Conservation (phyloP, 2,113 vertebrate genomes). For the Erpornis zantholeuca region DNA sequence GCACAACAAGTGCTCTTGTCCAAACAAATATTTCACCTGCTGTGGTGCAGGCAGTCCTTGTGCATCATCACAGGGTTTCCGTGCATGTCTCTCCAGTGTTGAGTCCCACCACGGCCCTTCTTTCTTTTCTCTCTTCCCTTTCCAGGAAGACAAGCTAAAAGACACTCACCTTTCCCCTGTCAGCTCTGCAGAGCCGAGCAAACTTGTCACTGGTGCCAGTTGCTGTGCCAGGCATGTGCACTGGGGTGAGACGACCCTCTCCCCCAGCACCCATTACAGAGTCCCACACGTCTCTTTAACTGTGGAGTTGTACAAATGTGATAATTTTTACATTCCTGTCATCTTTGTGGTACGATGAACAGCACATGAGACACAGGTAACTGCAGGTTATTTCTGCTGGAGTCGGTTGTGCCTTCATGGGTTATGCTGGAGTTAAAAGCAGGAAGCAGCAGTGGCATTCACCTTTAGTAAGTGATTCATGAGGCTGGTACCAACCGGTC, state of each 20-base stretch:
- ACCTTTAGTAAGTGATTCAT: background rate
- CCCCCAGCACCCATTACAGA: background rate
- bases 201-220: background rate
- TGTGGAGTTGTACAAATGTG: fast-evolving
- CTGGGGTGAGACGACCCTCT: background rate
- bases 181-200: background rate
- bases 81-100: background rate
- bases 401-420: fast-evolving
- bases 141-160: background rate
- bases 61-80: background rate
- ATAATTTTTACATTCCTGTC: constrained; percentile 26
- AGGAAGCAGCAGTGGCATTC: background rate
- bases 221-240: fast-evolving
- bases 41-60: background rate
- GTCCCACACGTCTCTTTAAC: background rate
- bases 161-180: background rate
- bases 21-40: background rate
- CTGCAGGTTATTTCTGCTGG: background rate
- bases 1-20: background rate
- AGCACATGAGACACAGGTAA: background rate
- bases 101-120: fast-evolving
- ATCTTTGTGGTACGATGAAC: background rate
- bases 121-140: background rate
- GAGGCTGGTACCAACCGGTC: background rate
- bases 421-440: background rate